phyloP scores from a whole-genome alignment of 2,113 vertebrate genomes.

The Oophaga pumilio region DNA sequence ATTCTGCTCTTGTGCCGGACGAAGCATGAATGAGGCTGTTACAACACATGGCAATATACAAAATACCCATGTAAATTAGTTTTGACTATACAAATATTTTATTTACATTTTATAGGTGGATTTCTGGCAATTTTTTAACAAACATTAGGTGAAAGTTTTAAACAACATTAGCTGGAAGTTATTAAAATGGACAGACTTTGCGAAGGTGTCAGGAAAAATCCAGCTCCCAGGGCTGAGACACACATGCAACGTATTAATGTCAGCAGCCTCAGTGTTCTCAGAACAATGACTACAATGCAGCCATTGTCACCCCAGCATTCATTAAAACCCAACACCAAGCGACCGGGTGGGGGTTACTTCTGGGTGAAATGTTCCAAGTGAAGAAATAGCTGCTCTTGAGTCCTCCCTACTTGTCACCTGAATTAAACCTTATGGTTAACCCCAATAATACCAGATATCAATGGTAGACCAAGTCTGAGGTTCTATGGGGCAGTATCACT shows the following conservation, averaged over 20 bases:
- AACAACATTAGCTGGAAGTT: background rate
- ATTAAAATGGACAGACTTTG: slow-evolving; percentile 22
- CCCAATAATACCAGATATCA: background rate
- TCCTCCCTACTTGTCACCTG: slow-evolving; percentile 37
- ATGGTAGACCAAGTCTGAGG: background rate
- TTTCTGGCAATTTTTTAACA: background rate
- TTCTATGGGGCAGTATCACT: too few relatives aligned
- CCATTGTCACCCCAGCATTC: slow-evolving; percentile 42
- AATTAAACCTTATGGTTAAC: slow-evolving; percentile 38
- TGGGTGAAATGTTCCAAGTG: slow-evolving; percentile 45
- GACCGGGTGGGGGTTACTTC: slow-evolving; percentile 34
- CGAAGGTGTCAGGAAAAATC: slow-evolving; percentile 39
- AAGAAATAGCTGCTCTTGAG: slow-evolving; percentile 18
- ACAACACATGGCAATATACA: background rate
- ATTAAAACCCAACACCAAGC: slow-evolving; percentile 43
- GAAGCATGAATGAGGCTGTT: background rate
- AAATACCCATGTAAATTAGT: background rate
- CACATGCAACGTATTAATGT: slow-evolving; percentile 46
- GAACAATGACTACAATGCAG: slow-evolving; percentile 46
- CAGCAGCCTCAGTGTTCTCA: slow-evolving; percentile 25
- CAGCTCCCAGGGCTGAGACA: slow-evolving; percentile 41
- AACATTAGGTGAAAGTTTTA: background rate
- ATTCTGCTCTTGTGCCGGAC: background rate
- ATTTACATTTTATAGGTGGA: background rate
- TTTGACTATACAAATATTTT: background rate